Base-by-base conservation (phyloP, 1,140 invertebrate genomes). In the Temnothorax nylanderi region DNA sequence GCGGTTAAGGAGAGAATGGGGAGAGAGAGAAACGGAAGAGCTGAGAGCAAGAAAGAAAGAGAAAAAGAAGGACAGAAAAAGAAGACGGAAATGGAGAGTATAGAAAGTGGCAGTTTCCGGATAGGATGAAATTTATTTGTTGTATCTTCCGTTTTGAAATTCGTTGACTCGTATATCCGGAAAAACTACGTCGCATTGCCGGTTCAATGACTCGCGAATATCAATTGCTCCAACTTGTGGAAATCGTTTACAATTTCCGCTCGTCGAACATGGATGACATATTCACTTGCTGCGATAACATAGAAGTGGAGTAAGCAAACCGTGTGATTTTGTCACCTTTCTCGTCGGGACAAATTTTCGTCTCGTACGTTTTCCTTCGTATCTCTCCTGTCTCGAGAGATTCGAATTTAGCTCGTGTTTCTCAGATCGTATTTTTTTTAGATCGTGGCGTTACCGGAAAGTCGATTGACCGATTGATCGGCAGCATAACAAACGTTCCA, bases 391-490 rank as follows among this genome's bases (percentile, higher is more conserved):
- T 78, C 26, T 8, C 6, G 26, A 49, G 21, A 51, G 16, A 51
- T 37, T 34, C 34, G 58, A 37, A 16, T 60, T 65, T 34, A 62
- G 4, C 13, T 64, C 32, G 56, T n/a, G 44, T 26, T 26, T 26
- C 26, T 26, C 26, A 26, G 26, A 56, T 78, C 32, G 4, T 47
- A 47, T 34, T 26, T 26, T 26, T 26, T 26, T 26, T 26, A 26
- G 7, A 56, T 58, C 37, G 41, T 69, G 7, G 26, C 54, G 26
- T 67, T 80, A 54, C 77, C 37, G 26, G 21, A 69, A 82, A 67
- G 41, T 56, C 51, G 51, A 82, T 26, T 58, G 75, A 62, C 11
- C 62, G 13, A 65, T 51, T 67, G 69, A 84, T 62, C 80, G 67
- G 54, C 51, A 82, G 80, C 54, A 49, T 60, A 82, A 72, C 32